Evolutionary conservation across 2,797 vertebrate species (phyloP), one percentile per base, ranked within the genome.

Genomic region (Mus spretus): DNA sequence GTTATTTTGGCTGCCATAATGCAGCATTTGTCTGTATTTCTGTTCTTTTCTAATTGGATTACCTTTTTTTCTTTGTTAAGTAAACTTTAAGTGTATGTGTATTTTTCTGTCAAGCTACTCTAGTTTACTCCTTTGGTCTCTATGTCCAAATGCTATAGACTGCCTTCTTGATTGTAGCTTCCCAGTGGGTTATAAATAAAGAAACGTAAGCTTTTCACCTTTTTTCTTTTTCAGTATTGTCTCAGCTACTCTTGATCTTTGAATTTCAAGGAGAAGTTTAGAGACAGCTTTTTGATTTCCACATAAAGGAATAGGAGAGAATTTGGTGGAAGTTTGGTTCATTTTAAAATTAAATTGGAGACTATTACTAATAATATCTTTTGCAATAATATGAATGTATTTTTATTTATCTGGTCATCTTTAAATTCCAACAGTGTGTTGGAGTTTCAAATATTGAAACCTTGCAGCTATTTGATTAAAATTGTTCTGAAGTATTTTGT

Each of bases 231-330:
- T 50, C 24, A 61, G 24, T 61, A 37, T 50, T 53, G 1, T 59
- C 28, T 28, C 57, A 55, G 31, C 22, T 70, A 12, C 37, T 22
- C 24, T 67, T 24, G 34, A 6, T 57, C 37, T 92, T 59, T 40
- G 14, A 34, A 70, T 92, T 89, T 92, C 50, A 26, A 70, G 47
- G 57, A 67, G 24, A 92, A 89, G 83, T 92, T 92, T 92, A 89
- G 34, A n/a, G 40, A 3, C 37, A 67, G 19, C 12, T 55, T 83
- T 31, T 77, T 7, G 8, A 53, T 78, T 83, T 84, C 40, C 31
- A 9, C 50, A 57, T 50, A 40, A 92, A 40, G 77, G 57, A 89
- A 47, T 28, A 70, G 19, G 37, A 70, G 10, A 6, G 6, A 67
- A 92, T 83, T 89, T 67, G 7, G 17, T 40, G 34, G 50, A 74